Evolutionary conservation across 2,888 invertebrate species (phyloP).

Genomic region (Calameuta idolon): DNA sequence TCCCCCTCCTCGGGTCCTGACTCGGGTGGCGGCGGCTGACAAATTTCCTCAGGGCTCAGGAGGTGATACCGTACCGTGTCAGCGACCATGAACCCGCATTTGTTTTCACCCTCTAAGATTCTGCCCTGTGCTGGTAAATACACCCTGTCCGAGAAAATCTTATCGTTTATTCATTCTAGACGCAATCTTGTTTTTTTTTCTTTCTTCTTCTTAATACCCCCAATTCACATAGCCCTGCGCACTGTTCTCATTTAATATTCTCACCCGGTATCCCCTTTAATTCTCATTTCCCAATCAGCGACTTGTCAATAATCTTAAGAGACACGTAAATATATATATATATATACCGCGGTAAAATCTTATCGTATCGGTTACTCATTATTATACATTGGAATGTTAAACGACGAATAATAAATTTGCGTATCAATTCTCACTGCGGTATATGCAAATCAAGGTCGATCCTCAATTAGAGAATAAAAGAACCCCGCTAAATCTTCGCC

Average conservation of each 20-base stretch:
- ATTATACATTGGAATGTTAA: background rate
- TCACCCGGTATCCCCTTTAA: background rate
- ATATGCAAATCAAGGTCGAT: slow-evolving; percentile 3
- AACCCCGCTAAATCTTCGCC: background rate
- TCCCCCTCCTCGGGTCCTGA: too few species aligned
- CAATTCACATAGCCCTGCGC: background rate
- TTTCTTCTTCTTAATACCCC: slow-evolving; percentile 16
- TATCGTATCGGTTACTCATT: background rate
- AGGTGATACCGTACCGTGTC: slow-evolving; percentile 9
- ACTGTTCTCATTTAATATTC: background rate
- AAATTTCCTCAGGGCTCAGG: slow-evolving; percentile 6
- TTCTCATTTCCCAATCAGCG: background rate
- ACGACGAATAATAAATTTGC: background rate
- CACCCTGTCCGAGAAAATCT: slow-evolving; percentile 1
- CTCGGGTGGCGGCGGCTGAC: background rate
- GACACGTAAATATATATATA: background rate
- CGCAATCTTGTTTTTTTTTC: background rate
- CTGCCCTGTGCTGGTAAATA: background rate
- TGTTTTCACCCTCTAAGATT: slow-evolving; percentile 11
- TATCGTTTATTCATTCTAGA: slow-evolving; percentile 2
- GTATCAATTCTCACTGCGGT: slow-evolving; percentile 3
- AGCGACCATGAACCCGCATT: slow-evolving; percentile 13
- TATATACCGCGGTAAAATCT: background rate
- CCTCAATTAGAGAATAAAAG: slow-evolving; percentile 7
- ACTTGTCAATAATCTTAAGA: background rate